phyloP scores from a whole-genome alignment of 2,113 vertebrate genomes.

The Climacteris rufus region DNA sequence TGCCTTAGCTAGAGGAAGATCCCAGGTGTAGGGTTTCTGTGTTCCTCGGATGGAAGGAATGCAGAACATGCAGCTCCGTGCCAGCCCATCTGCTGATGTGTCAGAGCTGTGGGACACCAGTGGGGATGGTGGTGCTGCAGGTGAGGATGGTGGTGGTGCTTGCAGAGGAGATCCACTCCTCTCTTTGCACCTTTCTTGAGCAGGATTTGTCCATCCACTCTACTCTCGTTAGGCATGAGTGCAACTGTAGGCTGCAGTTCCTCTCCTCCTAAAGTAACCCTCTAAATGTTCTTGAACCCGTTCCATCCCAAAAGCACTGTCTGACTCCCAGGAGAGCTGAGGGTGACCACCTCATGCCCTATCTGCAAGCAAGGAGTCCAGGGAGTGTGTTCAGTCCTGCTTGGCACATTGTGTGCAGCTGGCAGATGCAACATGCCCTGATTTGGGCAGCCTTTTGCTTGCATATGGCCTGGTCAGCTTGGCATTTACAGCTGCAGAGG shows the following conservation, averaged over 20 bases:
- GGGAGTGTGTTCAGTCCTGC: too few species aligned
- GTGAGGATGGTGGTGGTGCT: not conserved
- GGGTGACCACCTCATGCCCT: not conserved
- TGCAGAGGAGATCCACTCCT: not conserved
- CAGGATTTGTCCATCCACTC: not conserved
- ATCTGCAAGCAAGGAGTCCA: not conserved
- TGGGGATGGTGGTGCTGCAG: not conserved
- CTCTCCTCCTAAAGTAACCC: not conserved
- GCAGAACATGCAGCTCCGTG: not conserved
- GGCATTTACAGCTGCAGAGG: not conserved
- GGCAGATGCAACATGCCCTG: not conserved
- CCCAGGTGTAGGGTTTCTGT: not conserved
- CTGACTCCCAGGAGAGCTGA: not conserved
- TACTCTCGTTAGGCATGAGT: not conserved
- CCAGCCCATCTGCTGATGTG: not conserved
- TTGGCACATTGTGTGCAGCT: not conserved
- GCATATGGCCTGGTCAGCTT: not conserved
- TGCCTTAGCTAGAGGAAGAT: not conserved
- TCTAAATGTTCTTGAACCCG: not conserved
- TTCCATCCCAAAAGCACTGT: not conserved
- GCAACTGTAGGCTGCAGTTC: not conserved
- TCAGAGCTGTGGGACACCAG: accelerated
- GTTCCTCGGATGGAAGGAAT: accelerated
- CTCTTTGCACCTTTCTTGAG: not conserved
- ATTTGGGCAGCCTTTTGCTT: not conserved